Conservation (phyloP, 1,140 invertebrate species). For the Colletes latitarsis region DNA sequence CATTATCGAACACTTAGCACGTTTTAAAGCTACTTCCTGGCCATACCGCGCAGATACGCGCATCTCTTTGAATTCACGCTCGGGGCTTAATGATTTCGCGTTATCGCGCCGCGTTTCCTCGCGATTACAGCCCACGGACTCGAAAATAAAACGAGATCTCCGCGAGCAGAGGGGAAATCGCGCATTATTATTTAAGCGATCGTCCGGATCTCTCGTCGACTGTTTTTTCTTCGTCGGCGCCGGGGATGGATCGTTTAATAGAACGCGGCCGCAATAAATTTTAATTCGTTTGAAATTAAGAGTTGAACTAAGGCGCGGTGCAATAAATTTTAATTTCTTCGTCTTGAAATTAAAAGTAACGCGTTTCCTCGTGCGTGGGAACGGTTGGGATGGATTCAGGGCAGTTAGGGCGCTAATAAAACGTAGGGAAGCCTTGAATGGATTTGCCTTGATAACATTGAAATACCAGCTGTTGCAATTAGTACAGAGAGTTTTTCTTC, state of each 20-base stretch:
- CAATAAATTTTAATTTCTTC: too few relatives aligned
- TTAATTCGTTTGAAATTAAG: too few relatives aligned
- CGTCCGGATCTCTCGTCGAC: not conserved
- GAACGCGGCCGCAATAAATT: not conserved
- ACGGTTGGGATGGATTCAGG: too few relatives aligned
- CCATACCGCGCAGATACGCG: constrained; percentile 2
- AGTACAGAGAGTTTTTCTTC: too few relatives aligned
- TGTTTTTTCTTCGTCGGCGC: too few relatives aligned
- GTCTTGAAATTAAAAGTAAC: too few relatives aligned
- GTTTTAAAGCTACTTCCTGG: constrained; percentile 61
- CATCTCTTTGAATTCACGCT: constrained; percentile 28
- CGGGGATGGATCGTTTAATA: not conserved
- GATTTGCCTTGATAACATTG: too few relatives aligned
- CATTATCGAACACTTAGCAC: constrained; percentile 64
- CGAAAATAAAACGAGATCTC: not conserved
- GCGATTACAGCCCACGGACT: not conserved
- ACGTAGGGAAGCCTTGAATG: too few relatives aligned
- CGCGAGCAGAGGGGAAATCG: not conserved
- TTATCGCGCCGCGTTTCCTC: constrained; percentile 43
- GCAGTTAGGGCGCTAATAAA: too few relatives aligned
- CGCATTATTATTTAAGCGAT: not conserved
- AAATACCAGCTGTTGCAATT: too few relatives aligned
- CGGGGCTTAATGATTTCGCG: constrained; percentile 41
- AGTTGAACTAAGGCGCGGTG: too few relatives aligned
- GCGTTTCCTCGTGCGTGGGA: too few relatives aligned